phyloP scores from a whole-genome alignment of 2,888 invertebrate genomes.

The Sacculina carcini region DNA sequence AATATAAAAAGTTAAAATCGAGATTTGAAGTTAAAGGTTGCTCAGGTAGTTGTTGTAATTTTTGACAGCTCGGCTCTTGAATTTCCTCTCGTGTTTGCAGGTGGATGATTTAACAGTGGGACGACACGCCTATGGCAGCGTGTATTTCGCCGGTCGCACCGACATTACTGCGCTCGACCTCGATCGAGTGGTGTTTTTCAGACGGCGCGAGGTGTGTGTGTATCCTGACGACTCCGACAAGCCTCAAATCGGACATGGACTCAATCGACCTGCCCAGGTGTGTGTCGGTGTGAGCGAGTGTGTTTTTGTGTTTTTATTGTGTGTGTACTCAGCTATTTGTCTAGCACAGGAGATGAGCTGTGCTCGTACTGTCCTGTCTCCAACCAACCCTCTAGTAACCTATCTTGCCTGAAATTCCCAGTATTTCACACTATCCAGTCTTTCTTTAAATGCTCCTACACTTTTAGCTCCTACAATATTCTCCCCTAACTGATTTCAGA shows the following conservation, averaged over 20 bases:
- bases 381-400: no score
- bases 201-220: conserved; percentile 77
- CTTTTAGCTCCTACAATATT: no score
- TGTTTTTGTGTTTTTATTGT: neutral
- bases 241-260: conserved; percentile 56
- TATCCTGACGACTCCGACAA: conserved; percentile 74
- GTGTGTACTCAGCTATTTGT: neutral
- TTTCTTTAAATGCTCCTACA: no score
- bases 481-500: no score
- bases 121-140: conserved; percentile 65
- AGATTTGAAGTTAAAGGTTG: no score
- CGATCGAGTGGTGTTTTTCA: conserved; percentile 22
- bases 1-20: no score
- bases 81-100: no score
- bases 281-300: neutral
- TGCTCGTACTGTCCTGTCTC: no score
- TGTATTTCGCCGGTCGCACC: conserved; percentile 54
- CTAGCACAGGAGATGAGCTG: neutral
- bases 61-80: no score
- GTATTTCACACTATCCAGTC: no score
- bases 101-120: conserved; percentile 71
- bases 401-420: no score
- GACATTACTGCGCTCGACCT: conserved; percentile 40
- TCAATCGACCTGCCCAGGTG: conserved; percentile 62
- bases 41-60: no score